A percentile compares a stretch with the other conserved stretches of the same genome.
Evolutionary conservation across 2,888 invertebrate genomes (phyloP).

Genomic region (Trichopoda pennipes): DNA sequence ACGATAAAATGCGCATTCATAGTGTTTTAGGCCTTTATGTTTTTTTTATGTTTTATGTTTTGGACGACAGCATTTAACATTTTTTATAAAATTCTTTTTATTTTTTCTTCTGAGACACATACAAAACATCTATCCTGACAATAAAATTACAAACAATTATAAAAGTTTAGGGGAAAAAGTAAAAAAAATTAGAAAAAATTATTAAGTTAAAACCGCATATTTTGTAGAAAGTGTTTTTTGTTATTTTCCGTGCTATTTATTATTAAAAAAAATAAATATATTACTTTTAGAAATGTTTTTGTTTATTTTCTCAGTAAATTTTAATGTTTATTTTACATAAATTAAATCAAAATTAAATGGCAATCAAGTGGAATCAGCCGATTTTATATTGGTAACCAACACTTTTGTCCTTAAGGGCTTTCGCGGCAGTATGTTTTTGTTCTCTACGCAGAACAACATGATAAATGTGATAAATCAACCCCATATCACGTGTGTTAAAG

Average conservation of each 20-base stretch:
- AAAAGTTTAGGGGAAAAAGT: constrained; percentile 1
- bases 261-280: constrained; percentile 35
- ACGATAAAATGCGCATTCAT: constrained; percentile 63
- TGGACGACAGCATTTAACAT: background rate
- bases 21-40: constrained; percentile 17
- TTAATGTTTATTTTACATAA: constrained; percentile 77
- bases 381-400: constrained; percentile 74
- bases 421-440: background rate
- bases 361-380: constrained; percentile 82
- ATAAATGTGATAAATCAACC: constrained; percentile 29
- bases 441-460: background rate
- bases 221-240: constrained; percentile 44
- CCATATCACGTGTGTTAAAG: constrained; percentile 41
- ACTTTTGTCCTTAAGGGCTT: constrained; percentile 47
- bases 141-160: constrained; percentile 63
- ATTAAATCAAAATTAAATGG: constrained; percentile 80
- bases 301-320: constrained; percentile 42
- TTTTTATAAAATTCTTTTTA: background rate
- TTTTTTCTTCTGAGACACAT: constrained; percentile 48
- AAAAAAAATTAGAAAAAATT: constrained; percentile 15
- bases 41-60: no score
- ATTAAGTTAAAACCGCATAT: constrained; percentile 4
- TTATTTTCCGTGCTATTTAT: constrained; percentile 6
- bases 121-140: constrained; percentile 56
- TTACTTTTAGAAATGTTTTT: constrained; percentile 61